A percentile compares a stretch with the other conserved stretches of the same genome.
phyloP scores from a whole-genome alignment of 1,140 invertebrate genomes.

The Drosophila sulfurigaster region DNA sequence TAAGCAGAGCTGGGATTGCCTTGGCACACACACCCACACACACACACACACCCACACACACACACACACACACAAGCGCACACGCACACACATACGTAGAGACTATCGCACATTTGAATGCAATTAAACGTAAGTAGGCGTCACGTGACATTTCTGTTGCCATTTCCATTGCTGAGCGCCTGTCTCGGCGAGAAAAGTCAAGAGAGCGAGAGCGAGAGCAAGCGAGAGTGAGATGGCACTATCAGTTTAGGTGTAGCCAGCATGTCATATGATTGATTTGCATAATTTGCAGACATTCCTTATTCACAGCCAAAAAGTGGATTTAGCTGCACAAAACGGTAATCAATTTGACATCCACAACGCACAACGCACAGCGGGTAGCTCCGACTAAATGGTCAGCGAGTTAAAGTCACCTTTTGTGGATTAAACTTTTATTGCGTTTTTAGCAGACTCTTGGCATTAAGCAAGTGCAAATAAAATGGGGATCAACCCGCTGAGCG shows the following conservation, averaged over 20 bases:
- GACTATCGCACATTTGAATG: not conserved
- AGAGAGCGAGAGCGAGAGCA: not conserved
- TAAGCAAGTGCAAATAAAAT: not conserved
- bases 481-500: not conserved
- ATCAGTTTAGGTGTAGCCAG: not conserved
- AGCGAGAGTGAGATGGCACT: not conserved
- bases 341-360: not conserved
- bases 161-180: not conserved
- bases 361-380: not conserved
- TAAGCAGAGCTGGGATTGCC: not conserved
- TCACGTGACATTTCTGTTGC: not conserved
- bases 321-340: slow-evolving; percentile 22
- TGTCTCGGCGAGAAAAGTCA: not conserved
- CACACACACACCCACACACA: not conserved
- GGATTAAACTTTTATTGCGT: too few species aligned
- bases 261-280: slow-evolving; percentile 61
- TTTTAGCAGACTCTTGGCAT: not conserved
- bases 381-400: not conserved
- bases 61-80: not conserved
- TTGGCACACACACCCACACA: not conserved
- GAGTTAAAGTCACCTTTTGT: not conserved
- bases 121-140: not conserved
- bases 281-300: slow-evolving; percentile 67
- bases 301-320: slow-evolving; percentile 2
- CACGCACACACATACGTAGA: not conserved